These are phyloP conservation scores for Galeruca laticollis DNA, from an alignment of 2,888 invertebrate genomes.

Conservation along the genomic window DNA sequence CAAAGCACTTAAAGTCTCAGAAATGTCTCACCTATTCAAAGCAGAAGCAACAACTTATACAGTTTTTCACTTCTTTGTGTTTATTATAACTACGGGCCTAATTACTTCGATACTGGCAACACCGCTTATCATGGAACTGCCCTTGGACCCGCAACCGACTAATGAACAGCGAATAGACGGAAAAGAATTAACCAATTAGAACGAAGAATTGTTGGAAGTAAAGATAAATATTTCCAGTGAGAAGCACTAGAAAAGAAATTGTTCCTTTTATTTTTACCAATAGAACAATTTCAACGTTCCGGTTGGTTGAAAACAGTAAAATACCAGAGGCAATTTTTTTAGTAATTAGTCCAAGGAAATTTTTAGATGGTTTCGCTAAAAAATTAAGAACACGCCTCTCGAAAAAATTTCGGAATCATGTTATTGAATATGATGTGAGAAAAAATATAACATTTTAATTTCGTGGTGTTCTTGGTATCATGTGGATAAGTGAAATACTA, in stretches of 20 bases:
- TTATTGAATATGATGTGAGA: too few species aligned
- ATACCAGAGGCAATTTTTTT: background rate
- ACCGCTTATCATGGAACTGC: slow-evolving; percentile 40
- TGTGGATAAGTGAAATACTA: too few species aligned
- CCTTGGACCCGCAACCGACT: slow-evolving; percentile 45
- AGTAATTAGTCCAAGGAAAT: background rate
- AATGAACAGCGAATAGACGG: slow-evolving; percentile 40
- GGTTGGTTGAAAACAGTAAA: background rate
- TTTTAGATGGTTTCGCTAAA: background rate
- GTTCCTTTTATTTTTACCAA: slow-evolving; percentile 14
- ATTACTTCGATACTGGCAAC: slow-evolving; percentile 27
- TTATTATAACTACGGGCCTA: slow-evolving; percentile 21
- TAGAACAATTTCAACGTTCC: slow-evolving; percentile 14
- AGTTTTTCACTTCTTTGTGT: too few species aligned
- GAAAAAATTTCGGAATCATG: too few species aligned
- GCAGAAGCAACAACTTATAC: too few species aligned
- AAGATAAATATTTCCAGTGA: slow-evolving; percentile 36
- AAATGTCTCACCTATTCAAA: too few species aligned
- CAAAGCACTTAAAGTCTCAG: too few species aligned
- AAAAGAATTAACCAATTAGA: slow-evolving; percentile 49
- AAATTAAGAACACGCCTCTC: background rate
- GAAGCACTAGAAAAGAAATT: slow-evolving; percentile 19
- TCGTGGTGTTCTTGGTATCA: too few species aligned
- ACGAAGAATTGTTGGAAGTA: slow-evolving; percentile 38
- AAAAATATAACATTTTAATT: too few species aligned